Evolutionary conservation across 2,888 invertebrate species (phyloP).

Genomic region (Baccha elongata): DNA sequence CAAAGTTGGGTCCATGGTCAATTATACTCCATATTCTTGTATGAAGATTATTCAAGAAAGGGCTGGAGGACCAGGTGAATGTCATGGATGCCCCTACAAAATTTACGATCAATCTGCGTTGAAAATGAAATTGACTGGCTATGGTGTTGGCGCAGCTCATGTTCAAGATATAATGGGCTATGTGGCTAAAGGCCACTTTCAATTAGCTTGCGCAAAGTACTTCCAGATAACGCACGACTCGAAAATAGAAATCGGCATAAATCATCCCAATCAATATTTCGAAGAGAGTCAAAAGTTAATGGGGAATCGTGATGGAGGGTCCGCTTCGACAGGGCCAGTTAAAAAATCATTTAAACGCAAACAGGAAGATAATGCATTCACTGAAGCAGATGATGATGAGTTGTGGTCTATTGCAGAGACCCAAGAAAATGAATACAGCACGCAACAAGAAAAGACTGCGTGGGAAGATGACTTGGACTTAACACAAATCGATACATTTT

Average conservation of each 20-base stretch:
- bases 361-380: slow-evolving; percentile 75
- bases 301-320: slow-evolving; percentile 77
- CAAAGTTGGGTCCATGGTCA: slow-evolving; percentile 94
- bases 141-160: slow-evolving; percentile 86
- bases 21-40: slow-evolving; percentile 96
- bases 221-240: slow-evolving; percentile 89
- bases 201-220: slow-evolving; percentile 94
- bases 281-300: slow-evolving; percentile 88
- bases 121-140: slow-evolving; percentile 87
- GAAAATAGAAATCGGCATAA: slow-evolving; percentile 87
- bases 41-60: slow-evolving; percentile 91
- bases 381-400: slow-evolving; percentile 80
- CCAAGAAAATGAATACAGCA: slow-evolving; percentile 77
- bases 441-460: slow-evolving; percentile 77
- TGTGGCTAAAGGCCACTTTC: slow-evolving; percentile 90
- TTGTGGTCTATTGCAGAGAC: slow-evolving; percentile 81
- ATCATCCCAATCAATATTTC: slow-evolving; percentile 97
- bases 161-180: slow-evolving; percentile 88
- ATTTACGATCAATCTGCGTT: slow-evolving; percentile 89
- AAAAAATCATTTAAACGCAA: slow-evolving; percentile 74
- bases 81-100: slow-evolving; percentile 97
- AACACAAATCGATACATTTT: slow-evolving; percentile 77
- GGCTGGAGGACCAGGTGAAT: slow-evolving; percentile 86
- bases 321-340: slow-evolving; percentile 63
- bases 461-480: slow-evolving; percentile 80